phyloP scores from a whole-genome alignment of 2,113 vertebrate genomes.

The Dicrurus megarhynchus region DNA sequence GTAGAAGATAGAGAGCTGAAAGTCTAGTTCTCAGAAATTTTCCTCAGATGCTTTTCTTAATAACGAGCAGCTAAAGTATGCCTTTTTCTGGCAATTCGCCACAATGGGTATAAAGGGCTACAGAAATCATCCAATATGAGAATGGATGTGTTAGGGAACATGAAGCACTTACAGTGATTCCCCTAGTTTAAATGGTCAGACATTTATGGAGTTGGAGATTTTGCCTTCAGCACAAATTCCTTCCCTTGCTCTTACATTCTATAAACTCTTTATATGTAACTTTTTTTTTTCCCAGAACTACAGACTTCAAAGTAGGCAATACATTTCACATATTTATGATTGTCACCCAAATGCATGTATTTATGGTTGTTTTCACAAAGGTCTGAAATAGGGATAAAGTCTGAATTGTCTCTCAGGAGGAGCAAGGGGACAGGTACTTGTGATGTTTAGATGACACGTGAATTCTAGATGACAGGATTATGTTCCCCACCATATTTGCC shows the following conservation, averaged over 20 bases:
- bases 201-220: neutral
- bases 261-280: neutral
- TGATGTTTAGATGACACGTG: neutral
- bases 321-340: neutral
- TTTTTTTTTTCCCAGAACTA: neutral
- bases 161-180: neutral
- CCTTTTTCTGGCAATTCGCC: neutral
- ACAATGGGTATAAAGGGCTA: slow-evolving; percentile 9
- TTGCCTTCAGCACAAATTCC: neutral
- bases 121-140: neutral
- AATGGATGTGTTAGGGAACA: neutral
- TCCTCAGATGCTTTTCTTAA: slow-evolving; percentile 35
- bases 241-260: neutral
- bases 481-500: neutral
- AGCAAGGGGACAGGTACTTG: neutral
- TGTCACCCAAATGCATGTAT: slow-evolving; percentile 9
- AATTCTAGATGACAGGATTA: neutral
- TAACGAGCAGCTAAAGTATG: slow-evolving; percentile 1
- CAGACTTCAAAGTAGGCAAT: slow-evolving; percentile 17
- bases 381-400: neutral
- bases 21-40: slow-evolving; percentile 7
- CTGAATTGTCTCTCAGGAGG: neutral
- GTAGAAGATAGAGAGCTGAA: neutral
- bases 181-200: neutral
- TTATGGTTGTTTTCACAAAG: slow-evolving; percentile 7